These are phyloP conservation scores for Apis laboriosa DNA, from an alignment of 1,140 invertebrate species.

Conservation along the genomic window DNA sequence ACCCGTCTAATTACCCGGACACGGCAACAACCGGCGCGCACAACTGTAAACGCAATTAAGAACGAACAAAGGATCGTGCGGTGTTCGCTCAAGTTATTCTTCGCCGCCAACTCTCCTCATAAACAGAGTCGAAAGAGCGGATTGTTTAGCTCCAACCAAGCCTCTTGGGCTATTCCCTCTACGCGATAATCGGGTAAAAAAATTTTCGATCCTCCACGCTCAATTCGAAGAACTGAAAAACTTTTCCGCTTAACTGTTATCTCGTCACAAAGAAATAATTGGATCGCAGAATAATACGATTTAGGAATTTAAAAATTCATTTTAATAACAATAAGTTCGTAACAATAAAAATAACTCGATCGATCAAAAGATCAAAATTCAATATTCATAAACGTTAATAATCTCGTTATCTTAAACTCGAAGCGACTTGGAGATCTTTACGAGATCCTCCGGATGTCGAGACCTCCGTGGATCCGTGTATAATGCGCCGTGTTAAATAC, in stretches of 20 bases:
- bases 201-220: background rate
- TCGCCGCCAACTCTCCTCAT: slow-evolving; percentile 8
- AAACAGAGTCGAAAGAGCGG: background rate
- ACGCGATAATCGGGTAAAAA: background rate
- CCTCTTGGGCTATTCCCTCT: no score
- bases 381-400: no score
- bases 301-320: no score
- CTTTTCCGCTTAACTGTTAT: no score
- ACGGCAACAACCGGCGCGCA: background rate
- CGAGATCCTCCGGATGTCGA: background rate
- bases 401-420: no score
- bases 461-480: background rate
- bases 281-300: no score
- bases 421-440: no score
- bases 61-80: slow-evolving; percentile 11
- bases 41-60: slow-evolving; percentile 8
- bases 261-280: no score
- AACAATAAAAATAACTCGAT: no score
- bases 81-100: slow-evolving; percentile 6
- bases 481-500: background rate
- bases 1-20: background rate
- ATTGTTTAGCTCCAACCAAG: background rate
- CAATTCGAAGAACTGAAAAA: no score
- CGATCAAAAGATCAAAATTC: no score
- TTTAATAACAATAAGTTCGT: no score